Base-by-base conservation (phyloP, 1,140 invertebrate species). In the Palaemon carinicauda region DNA sequence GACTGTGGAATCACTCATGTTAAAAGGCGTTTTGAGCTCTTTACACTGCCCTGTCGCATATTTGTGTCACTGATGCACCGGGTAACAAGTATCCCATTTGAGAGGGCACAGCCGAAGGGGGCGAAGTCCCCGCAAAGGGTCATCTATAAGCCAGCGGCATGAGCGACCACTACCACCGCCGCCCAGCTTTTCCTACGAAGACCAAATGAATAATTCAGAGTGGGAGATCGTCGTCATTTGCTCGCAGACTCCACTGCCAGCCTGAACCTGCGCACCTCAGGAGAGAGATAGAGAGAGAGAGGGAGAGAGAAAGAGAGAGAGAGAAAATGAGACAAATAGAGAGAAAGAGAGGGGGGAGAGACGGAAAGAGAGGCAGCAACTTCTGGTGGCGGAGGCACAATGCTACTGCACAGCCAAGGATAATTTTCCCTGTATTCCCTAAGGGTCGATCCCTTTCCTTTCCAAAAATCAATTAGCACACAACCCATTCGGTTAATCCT, bases 201-300 rank as follows among this genome's bases (percentile, higher is more conserved):
- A 73, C 71, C 27, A 41, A 73, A 73, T 69, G 65, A 69, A 69
- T 73, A 33, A 33, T 73, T 73, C 29, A 73, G 71, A 19, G 71
- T 19, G 71, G 29, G 71, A 19, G 71, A 73, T 31, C 29, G 31
- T 14, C 29, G 29, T 31, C 71, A 19, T 15, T 33, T 33, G 27
- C 29, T 12, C 31, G 29, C 29, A 10, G 27, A 15, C 29, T 14
- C 41, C 29, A 41, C 65, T n/a, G 65, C 21, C 21, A 69, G 24
- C 31, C 71, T 73, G 71, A 29, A 41, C 71, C 29, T 41, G 29
- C 27, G 27, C 29, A 41, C n/a, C 27, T 19, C 41, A 14, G 17
- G 41, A 50, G 65, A 71, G 65, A 19, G 17, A 17, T 31, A 69
- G 53, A 60, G 21, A 81, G 27, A 50, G 60, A 17, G 27, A 56